Base-by-base conservation (phyloP, 2,888 invertebrate genomes). In the Drosophila paramelanica region DNA sequence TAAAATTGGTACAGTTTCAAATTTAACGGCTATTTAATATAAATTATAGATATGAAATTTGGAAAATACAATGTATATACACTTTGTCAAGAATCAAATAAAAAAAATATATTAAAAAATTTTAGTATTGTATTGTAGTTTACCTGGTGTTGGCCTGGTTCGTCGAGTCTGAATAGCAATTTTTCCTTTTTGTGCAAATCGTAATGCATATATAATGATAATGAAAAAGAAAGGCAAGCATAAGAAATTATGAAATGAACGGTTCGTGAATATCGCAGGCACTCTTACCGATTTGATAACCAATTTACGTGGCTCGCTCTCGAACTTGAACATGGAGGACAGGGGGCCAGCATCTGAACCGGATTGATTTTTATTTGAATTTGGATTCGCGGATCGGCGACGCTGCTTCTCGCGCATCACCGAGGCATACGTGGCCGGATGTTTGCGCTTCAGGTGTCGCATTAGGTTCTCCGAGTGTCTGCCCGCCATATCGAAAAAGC, bases 391-490 rank as follows among this genome's bases (percentile, higher is more conserved):
- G 11, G 67, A 52, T 55, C 68, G 73, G 0, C 70, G 70, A 1
- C 49, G 60, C 20, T 58, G 69, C 33, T 56, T 67, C 43, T 70
- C 79, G 4, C 66, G 31, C 53, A 78, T 56, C 2, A 85, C 79
- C 23, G 50, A 42, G 10, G 64, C 50, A 17, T 85, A 84, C 41
- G 68, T 57, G 25, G 52, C 20, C 6, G 70, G 69, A 17, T 81
- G 81, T 31, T 84, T 81, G 41, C 81, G 81, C 23, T 84, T 84
- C 0, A 85, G 68, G 25, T 81, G 81, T 11, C 81, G 75, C 81
- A 84, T 70, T 51, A 81, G 79, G 55, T 85, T 81, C 73, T 84
- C 81, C 58, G 81, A 84, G 50, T 81, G 81, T 27, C 73, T 60
- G 41, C 81, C 85, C 20, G 81, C 79, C 85, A 81, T 81, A 41